Evolutionary conservation across 2,113 vertebrate genomes (phyloP).

Genomic region (Lichenostomus cassidix): DNA sequence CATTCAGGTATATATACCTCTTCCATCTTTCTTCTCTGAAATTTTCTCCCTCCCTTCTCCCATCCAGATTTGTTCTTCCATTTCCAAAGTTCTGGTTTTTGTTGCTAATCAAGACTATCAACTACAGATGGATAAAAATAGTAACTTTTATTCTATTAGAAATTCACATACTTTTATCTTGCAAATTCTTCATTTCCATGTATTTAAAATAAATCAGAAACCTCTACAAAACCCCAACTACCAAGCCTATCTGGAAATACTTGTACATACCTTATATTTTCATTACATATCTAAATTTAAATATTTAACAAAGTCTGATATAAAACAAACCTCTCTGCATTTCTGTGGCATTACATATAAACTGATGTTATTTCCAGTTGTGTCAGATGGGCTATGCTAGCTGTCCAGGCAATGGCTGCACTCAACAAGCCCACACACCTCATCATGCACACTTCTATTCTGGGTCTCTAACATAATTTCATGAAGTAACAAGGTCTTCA

Average conservation of each 20-base stretch:
- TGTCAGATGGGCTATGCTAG: neutral
- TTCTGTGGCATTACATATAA: neutral
- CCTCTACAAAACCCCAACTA: neutral
- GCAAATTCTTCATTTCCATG: neutral
- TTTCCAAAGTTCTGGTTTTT: neutral
- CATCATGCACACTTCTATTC: fast-evolving
- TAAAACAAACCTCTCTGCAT: neutral
- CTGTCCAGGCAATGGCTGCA: neutral
- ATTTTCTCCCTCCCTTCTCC: neutral
- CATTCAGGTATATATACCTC: neutral
- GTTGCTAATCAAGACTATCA: neutral
- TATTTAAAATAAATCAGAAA: neutral
- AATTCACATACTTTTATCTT: neutral
- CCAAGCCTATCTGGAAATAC: neutral
- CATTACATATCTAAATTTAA: neutral
- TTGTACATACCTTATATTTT: neutral
- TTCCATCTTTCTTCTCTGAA: neutral
- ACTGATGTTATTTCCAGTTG: neutral
- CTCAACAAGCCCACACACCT: neutral
- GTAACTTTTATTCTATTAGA: neutral
- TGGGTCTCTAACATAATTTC: neutral
- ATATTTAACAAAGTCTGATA: neutral
- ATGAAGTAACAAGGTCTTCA: neutral
- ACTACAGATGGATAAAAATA: neutral
- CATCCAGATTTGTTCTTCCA: neutral